Conservation (phyloP, 2,113 vertebrate genomes). For the Onychostoma macrolepis region DNA sequence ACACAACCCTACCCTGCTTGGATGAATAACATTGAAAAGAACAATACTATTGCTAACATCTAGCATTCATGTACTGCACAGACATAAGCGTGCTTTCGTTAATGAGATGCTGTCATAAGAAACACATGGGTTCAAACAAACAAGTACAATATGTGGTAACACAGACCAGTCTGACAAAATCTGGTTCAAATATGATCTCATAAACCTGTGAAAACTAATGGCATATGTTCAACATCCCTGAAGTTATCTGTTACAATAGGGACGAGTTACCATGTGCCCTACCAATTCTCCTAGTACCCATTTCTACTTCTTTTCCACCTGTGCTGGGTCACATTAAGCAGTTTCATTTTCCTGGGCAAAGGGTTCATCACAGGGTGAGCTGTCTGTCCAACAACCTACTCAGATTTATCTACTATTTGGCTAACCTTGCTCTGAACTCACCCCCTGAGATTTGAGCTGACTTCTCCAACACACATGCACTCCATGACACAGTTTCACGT, state of each 20-base stretch:
- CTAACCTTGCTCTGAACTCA: constrained; percentile 91
- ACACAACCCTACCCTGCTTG: not conserved
- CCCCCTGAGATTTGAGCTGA: constrained; percentile 79
- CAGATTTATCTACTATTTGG: constrained; percentile 90
- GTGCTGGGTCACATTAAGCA: constrained; percentile 71
- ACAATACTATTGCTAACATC: not conserved
- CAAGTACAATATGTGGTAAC: not conserved
- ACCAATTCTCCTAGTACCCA: constrained; percentile 19
- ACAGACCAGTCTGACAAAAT: not conserved
- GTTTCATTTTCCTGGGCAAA: constrained; percentile 83
- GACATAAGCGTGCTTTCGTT: not conserved
- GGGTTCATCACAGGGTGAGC: constrained; percentile 84
- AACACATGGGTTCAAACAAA: not conserved
- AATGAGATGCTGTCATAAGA: not conserved
- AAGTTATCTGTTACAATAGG: not conserved
- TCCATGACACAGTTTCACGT: constrained; percentile 56
- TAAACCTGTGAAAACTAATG: not conserved
- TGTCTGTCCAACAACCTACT: constrained; percentile 80
- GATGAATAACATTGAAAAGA: not conserved
- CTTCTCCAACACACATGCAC: constrained; percentile 68
- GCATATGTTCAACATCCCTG: not conserved
- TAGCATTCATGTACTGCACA: not conserved
- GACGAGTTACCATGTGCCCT: not conserved
- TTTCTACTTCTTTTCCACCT: constrained; percentile 73
- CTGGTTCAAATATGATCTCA: constrained; percentile 13